Conservation (phyloP, 2,113 vertebrate genomes). For the Planiliza haematocheilus region DNA sequence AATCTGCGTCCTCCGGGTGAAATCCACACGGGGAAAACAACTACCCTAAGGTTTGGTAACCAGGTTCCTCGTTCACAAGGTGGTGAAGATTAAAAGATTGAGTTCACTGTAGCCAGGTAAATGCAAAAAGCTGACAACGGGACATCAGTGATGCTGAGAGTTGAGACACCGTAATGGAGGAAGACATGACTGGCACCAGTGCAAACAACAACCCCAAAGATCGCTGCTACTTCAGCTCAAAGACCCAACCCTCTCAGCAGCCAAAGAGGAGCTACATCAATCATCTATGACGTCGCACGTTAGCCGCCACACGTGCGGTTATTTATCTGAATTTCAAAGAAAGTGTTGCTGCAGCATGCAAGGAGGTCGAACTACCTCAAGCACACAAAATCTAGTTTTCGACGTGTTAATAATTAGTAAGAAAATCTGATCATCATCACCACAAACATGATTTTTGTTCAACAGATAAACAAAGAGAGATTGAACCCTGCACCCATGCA, state of each 20-base stretch:
- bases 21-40: no score
- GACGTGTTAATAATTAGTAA: conserved; percentile 48
- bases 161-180: conserved; percentile 29
- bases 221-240: neutral
- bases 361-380: conserved; percentile 19
- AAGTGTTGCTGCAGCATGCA: conserved; percentile 29
- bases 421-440: neutral
- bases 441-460: neutral
- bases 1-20: no score
- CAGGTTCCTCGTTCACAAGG: no score
- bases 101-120: neutral
- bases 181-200: conserved; percentile 55
- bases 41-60: no score
- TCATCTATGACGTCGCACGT: neutral
- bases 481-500: conserved; percentile 51
- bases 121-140: neutral
- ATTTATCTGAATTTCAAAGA: neutral
- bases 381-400: neutral
- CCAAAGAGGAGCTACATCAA: neutral
- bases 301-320: neutral
- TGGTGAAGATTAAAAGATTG: fast-evolving
- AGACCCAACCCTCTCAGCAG: conserved; percentile 10
- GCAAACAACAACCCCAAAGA: conserved; percentile 42
- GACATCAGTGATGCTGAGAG: conserved; percentile 14
- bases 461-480: neutral